Evolutionary conservation across 2,888 invertebrate genomes (phyloP).

Genomic region (Hymenopus coronatus): DNA sequence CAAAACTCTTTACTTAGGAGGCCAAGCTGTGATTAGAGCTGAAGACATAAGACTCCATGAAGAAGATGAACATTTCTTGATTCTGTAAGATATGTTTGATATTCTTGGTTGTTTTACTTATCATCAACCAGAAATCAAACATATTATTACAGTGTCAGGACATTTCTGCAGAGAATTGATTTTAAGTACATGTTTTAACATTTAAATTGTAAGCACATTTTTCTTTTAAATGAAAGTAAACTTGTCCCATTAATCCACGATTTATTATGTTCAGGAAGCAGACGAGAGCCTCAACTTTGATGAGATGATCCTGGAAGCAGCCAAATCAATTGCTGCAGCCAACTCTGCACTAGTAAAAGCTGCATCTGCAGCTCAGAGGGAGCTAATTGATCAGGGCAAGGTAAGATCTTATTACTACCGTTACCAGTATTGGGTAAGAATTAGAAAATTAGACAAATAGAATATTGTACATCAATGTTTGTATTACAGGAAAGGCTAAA

Average conservation of each 20-base stretch:
- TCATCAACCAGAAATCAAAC: constrained; percentile 99
- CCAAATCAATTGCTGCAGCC: constrained; percentile 95
- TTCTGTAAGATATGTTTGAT: constrained; percentile 99
- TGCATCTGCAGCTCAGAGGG: constrained; percentile 94
- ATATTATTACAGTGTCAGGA: constrained; percentile 85
- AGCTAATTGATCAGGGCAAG: constrained; percentile 87
- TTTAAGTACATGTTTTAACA: no score
- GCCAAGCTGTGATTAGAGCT: background rate
- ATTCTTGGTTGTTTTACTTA: constrained; percentile 96
- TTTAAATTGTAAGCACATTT: no score
- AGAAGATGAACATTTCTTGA: background rate
- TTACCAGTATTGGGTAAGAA: no score
- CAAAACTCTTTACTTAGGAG: no score
- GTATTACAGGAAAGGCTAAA: no score
- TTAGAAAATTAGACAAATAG: no score
- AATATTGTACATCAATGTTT: no score
- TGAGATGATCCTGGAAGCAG: constrained; percentile 97
- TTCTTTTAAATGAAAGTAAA: no score
- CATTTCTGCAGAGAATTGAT: constrained; percentile 28
- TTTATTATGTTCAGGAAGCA: constrained; percentile 60
- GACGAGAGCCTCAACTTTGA: constrained; percentile 97
- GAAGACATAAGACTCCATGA: background rate
- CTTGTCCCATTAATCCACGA: background rate
- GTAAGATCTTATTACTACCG: constrained; percentile 45
- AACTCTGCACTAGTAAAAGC: constrained; percentile 95